Evolutionary conservation across 2,113 vertebrate genomes (phyloP).

Genomic region (Serinus canaria): DNA sequence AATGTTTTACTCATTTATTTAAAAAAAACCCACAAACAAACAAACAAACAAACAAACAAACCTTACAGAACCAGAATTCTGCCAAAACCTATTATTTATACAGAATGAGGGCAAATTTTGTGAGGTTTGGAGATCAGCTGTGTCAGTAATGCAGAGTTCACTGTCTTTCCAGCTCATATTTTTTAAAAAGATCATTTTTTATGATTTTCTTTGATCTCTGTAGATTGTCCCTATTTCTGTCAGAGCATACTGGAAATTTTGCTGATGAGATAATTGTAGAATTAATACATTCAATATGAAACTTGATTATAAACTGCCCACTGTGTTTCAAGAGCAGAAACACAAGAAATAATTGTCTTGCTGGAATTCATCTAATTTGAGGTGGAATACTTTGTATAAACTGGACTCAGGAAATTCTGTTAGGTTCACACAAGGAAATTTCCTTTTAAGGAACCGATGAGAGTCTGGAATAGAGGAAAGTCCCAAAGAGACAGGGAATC

Average conservation of each 20-base stretch:
- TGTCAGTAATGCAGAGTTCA: neutral
- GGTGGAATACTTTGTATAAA: neutral
- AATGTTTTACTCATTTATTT: neutral
- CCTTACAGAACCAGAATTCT: neutral
- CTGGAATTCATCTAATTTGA: neutral
- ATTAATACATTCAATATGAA: neutral
- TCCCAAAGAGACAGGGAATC: neutral
- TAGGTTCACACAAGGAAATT: neutral
- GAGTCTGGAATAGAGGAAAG: neutral
- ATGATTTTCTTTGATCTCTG: neutral
- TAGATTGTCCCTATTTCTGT: neutral
- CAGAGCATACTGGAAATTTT: neutral
- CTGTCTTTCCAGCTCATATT: neutral
- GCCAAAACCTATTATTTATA: neutral
- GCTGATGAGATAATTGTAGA: conserved; percentile 17
- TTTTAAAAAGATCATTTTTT: neutral
- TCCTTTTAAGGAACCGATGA: neutral
- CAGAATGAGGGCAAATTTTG: neutral
- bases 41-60: too few species aligned
- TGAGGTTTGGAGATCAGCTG: neutral
- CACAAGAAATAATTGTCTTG: neutral
- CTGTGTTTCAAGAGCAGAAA: neutral
- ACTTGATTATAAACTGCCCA: conserved; percentile 20
- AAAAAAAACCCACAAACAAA: too few species aligned
- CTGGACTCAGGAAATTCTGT: neutral